Percentiles rank a stretch among this genome's conserved stretches.
These are phyloP conservation scores for Colistium nudipinnis DNA, from an alignment of 2,113 vertebrate genomes.

Conservation along the genomic window DNA sequence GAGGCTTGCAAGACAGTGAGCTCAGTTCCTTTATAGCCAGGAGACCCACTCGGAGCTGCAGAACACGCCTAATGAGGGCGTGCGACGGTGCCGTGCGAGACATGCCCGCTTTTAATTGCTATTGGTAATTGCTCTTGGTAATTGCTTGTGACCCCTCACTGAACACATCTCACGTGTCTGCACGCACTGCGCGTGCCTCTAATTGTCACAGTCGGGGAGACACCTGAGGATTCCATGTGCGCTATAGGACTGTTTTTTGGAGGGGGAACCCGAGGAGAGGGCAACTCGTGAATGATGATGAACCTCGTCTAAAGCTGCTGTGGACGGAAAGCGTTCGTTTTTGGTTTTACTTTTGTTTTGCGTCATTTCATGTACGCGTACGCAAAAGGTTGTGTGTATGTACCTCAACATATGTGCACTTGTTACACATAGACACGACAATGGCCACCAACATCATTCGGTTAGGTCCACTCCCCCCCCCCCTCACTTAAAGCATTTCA, in stretches of 20 bases:
- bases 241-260: slow-evolving; percentile 6
- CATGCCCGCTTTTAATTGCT: slow-evolving; percentile 74
- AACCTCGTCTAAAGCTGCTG: not conserved
- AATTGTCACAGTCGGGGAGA: slow-evolving; percentile 62
- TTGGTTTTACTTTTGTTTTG: not conserved
- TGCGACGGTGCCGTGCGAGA: slow-evolving; percentile 70
- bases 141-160: slow-evolving; percentile 78
- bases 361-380: too few relatives aligned
- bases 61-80: slow-evolving; percentile 77
- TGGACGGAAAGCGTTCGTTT: not conserved
- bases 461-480: too few relatives aligned
- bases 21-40: slow-evolving; percentile 73
- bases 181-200: slow-evolving; percentile 45
- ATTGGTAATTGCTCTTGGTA: slow-evolving; percentile 76
- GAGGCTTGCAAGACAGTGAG: slow-evolving; percentile 62
- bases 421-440: not conserved
- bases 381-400: not conserved
- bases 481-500: slow-evolving; percentile 3
- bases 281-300: slow-evolving; percentile 1
- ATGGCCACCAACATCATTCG: not conserved
- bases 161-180: slow-evolving; percentile 68
- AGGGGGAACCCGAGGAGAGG: slow-evolving; percentile 4
- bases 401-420: not conserved
- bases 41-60: slow-evolving; percentile 69
- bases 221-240: slow-evolving; percentile 34